Percentiles rank a stretch among this genome's conserved stretches.
Evolutionary conservation across 2,888 invertebrate species (phyloP).

Genomic region (Dasypogon diadema): DNA sequence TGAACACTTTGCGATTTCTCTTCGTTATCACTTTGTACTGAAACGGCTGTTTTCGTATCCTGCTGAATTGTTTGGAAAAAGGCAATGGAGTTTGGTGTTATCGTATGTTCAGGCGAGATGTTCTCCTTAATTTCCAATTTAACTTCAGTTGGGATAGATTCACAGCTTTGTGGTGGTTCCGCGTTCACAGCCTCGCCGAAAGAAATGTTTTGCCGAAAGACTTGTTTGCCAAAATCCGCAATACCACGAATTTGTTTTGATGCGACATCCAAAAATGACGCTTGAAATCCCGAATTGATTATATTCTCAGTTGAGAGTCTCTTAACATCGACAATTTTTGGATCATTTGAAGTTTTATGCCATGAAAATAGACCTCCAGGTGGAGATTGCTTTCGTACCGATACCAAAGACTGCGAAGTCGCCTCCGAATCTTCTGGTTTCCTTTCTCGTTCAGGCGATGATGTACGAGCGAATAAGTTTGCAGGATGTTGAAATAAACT

Average conservation of each 20-base stretch:
- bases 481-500: slow-evolving; percentile 76
- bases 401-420: slow-evolving; percentile 39
- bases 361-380: slow-evolving; percentile 52
- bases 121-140: slow-evolving; percentile 75
- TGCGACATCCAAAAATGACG: slow-evolving; percentile 65
- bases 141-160: slow-evolving; percentile 72
- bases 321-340: slow-evolving; percentile 27
- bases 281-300: slow-evolving; percentile 58
- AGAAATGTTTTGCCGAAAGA: slow-evolving; percentile 66
- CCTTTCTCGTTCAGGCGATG: slow-evolving; percentile 61
- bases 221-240: slow-evolving; percentile 62
- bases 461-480: slow-evolving; percentile 72
- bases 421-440: slow-evolving; percentile 27
- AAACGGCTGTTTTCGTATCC: not conserved
- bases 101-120: slow-evolving; percentile 74
- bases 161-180: slow-evolving; percentile 61
- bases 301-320: slow-evolving; percentile 57
- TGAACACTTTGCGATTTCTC: slow-evolving; percentile 6
- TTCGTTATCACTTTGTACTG: slow-evolving; percentile 1
- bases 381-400: slow-evolving; percentile 47
- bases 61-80: slow-evolving; percentile 37
- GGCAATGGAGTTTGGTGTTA: slow-evolving; percentile 57
- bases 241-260: slow-evolving; percentile 65
- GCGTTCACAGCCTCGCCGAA: slow-evolving; percentile 60
- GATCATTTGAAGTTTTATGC: slow-evolving; percentile 15